phyloP scores from a whole-genome alignment of 2,113 vertebrate species.

The Nestor notabilis region DNA sequence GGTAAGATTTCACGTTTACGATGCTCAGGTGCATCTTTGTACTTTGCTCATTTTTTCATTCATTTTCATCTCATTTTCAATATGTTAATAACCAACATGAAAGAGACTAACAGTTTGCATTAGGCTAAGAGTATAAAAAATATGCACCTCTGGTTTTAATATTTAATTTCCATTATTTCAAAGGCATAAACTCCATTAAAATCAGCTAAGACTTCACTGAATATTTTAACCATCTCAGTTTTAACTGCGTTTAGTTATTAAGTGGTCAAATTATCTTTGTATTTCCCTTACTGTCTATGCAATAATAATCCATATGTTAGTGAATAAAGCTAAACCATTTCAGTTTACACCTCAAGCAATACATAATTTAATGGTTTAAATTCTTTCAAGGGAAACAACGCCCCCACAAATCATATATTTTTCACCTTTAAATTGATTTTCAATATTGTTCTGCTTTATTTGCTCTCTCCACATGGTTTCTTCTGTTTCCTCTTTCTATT shows the following conservation, averaged over 20 bases:
- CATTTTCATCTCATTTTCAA: background rate
- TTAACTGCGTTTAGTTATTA: background rate
- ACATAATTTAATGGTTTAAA: background rate
- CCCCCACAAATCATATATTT: background rate
- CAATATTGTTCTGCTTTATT: constrained; percentile 50
- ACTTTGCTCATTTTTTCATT: background rate
- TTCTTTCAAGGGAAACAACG: background rate
- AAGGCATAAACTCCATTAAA: background rate
- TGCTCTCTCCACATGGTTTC: constrained; percentile 10
- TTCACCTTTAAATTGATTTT: constrained; percentile 40
- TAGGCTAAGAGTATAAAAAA: background rate
- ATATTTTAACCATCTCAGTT: background rate
- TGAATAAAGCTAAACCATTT: background rate
- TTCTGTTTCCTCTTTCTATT: background rate
- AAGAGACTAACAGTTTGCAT: background rate
- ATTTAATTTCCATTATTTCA: background rate
- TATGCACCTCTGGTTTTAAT: background rate
- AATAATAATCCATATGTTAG: background rate
- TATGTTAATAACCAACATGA: background rate
- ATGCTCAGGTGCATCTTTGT: background rate
- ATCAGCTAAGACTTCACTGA: background rate
- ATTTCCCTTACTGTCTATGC: background rate
- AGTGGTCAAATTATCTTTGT: background rate
- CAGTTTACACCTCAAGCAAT: background rate
- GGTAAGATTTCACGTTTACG: background rate